Evolutionary conservation across 2,888 invertebrate species (phyloP).

Genomic region (Dioctria rufipes): DNA sequence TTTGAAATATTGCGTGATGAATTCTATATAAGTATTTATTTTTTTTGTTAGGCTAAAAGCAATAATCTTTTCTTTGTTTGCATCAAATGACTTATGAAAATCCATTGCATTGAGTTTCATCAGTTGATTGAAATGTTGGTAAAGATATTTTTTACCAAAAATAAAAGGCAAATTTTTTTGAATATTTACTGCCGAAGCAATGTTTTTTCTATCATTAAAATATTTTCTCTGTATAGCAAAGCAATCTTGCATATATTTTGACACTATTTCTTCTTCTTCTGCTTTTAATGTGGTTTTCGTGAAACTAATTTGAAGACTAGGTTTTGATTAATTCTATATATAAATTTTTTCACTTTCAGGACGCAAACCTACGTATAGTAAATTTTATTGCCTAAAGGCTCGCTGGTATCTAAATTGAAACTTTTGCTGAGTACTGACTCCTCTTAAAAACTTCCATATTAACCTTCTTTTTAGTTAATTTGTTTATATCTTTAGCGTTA

Average conservation of each 20-base stretch:
- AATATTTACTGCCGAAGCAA: not conserved
- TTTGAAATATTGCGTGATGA: too few relatives aligned
- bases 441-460: too few relatives aligned
- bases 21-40: too few relatives aligned
- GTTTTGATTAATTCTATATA: not conserved
- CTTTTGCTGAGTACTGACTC: too few relatives aligned
- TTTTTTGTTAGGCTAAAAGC: too few relatives aligned
- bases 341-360: too few relatives aligned
- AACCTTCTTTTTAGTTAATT: too few relatives aligned
- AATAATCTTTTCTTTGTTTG: not conserved
- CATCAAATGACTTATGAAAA: not conserved
- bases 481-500: too few relatives aligned
- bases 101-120: not conserved
- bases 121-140: not conserved
- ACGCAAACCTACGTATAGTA: too few relatives aligned
- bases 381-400: too few relatives aligned
- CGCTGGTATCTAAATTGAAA: too few relatives aligned
- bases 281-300: not conserved
- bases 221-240: not conserved
- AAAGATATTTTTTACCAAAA: not conserved
- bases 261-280: not conserved
- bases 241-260: constrained; percentile 18
- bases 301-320: not conserved
- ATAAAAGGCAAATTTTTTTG: not conserved
- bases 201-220: constrained; percentile 1